Conservation (phyloP, 2,888 invertebrate genomes). For the Tineola bisselliella region DNA sequence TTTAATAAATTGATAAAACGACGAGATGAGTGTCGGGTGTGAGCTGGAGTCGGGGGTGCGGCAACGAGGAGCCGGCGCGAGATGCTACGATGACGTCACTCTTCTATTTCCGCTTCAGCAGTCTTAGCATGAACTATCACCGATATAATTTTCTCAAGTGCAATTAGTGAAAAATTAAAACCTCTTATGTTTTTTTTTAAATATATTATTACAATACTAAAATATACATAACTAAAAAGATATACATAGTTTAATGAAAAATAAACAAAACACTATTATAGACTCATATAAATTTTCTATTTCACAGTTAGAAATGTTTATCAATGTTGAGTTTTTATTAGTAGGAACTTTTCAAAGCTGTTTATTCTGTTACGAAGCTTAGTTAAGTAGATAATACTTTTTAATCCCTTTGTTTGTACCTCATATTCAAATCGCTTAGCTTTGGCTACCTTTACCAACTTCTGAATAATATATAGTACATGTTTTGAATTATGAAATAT, state of each 20-base stretch:
- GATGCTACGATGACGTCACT: slow-evolving; percentile 26
- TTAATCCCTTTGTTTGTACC: background rate
- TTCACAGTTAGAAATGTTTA: no score
- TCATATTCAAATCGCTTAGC: background rate
- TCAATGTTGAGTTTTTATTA: background rate
- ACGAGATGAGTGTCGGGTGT: background rate
- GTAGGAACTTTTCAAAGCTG: background rate
- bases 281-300: no score
- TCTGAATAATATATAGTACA: background rate
- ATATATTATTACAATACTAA: no score
- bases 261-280: no score
- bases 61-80: slow-evolving; percentile 3
- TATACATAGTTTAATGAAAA: no score
- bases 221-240: no score
- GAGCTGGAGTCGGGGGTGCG: background rate
- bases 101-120: slow-evolving; percentile 22
- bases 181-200: no score
- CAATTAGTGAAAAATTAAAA: no score
- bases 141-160: no score
- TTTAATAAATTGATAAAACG: background rate
- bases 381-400: background rate
- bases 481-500: no score
- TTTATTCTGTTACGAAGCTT: background rate
- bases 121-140: background rate
- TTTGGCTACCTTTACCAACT: background rate